These are phyloP conservation scores for Folsomia candida DNA, from an alignment of 2,888 invertebrate genomes.

Conservation along the genomic window DNA sequence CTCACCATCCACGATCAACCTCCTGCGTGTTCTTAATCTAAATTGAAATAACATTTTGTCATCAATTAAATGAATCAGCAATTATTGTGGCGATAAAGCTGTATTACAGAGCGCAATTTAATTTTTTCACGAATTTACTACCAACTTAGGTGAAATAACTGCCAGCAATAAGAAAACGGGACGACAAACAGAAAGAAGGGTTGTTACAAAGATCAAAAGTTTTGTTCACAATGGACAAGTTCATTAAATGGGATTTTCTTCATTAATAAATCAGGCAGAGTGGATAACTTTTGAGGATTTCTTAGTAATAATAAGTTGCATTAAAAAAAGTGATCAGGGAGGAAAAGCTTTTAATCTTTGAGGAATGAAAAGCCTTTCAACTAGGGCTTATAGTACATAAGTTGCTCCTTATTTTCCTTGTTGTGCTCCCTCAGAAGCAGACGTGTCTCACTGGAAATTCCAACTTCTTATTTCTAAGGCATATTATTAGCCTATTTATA, in stretches of 20 bases:
- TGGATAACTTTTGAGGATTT: neutral
- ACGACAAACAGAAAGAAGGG: neutral
- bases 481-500: neutral
- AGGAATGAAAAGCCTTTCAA: neutral
- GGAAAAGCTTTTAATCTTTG: conserved; percentile 1
- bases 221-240: neutral
- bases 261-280: neutral
- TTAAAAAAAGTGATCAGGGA: neutral
- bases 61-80: too few species aligned
- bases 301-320: neutral
- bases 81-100: too few species aligned
- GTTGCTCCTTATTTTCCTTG: neutral
- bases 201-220: neutral
- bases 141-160: neutral
- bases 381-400: neutral
- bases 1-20: conserved; percentile 84
- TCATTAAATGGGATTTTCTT: conserved; percentile 3
- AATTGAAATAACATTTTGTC: conserved; percentile 20
- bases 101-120: neutral
- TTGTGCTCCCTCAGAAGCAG: neutral
- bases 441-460: neutral
- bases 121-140: neutral
- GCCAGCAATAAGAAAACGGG: neutral
- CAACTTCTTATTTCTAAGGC: neutral
- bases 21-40: conserved; percentile 82